Evolutionary conservation across 1,140 invertebrate genomes (phyloP).

Genomic region (Teleopsis dalmanni): DNA sequence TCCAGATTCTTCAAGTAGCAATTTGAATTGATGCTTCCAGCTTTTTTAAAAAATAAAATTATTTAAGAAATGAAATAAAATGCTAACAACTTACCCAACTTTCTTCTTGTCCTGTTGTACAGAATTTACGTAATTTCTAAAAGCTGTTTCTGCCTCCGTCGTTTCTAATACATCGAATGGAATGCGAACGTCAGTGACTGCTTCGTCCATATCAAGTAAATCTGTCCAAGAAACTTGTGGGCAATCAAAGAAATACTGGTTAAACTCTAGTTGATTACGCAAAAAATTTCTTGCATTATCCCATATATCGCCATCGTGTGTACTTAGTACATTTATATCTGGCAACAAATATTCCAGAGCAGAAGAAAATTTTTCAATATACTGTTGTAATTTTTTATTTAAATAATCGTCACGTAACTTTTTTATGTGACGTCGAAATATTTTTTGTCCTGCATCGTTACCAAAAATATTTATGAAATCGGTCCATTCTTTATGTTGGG

Average conservation of each 20-base stretch:
- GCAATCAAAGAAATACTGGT: slow-evolving; percentile 82
- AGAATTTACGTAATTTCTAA: slow-evolving; percentile 83
- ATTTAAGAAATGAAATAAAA: neutral
- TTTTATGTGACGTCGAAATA: slow-evolving; percentile 76
- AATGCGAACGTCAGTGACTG: slow-evolving; percentile 66
- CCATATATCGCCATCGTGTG: slow-evolving; percentile 67
- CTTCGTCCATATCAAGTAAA: slow-evolving; percentile 50
- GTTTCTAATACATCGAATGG: slow-evolving; percentile 87
- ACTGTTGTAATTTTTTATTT: slow-evolving; percentile 68
- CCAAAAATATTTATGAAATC: slow-evolving; percentile 83
- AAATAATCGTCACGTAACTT: slow-evolving; percentile 81
- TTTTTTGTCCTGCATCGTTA: slow-evolving; percentile 69
- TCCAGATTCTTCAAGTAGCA: slow-evolving; percentile 86
- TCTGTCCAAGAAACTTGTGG: slow-evolving; percentile 74
- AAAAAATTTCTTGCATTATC: slow-evolving; percentile 73
- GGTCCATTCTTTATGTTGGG: slow-evolving; percentile 80
- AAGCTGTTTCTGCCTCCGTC: slow-evolving; percentile 83
- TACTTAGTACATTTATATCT: slow-evolving; percentile 62
- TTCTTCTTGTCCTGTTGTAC: slow-evolving; percentile 84
- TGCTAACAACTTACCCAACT: slow-evolving; percentile 63
- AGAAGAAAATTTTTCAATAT: slow-evolving; percentile 71
- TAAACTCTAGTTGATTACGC: slow-evolving; percentile 79
- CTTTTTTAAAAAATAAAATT: slow-evolving; percentile 42
- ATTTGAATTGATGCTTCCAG: slow-evolving; percentile 89
- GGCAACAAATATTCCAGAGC: slow-evolving; percentile 77